Evolutionary conservation across 2,113 vertebrate genomes (phyloP).

Genomic region (Neolamprologus ventralis): DNA sequence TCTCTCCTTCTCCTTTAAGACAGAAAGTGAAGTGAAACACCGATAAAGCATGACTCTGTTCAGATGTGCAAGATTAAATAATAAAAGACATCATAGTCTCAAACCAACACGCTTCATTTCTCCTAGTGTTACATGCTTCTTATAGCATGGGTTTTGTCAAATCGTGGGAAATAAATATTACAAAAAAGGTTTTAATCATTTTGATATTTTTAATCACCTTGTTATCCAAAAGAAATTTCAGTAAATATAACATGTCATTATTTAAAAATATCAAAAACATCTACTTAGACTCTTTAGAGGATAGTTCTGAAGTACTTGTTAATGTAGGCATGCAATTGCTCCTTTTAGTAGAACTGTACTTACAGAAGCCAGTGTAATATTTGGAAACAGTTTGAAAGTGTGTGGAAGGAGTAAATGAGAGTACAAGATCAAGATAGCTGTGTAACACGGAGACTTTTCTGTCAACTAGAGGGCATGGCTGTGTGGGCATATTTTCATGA

Average conservation of each 20-base stretch:
- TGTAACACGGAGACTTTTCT: constrained; percentile 7
- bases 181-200: not conserved
- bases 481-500: constrained; percentile 57
- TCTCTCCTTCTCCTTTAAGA: not conserved
- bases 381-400: not conserved
- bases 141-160: not conserved
- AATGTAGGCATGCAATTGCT: not conserved
- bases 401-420: not conserved
- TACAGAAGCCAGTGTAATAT: not conserved
- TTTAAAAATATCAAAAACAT: not conserved
- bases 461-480: constrained; percentile 27
- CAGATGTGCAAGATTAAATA: not conserved
- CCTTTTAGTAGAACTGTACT: not conserved
- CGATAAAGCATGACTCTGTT: not conserved
- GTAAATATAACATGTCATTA: not conserved
- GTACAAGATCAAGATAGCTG: not conserved
- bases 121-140: not conserved
- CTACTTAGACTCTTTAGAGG: not conserved
- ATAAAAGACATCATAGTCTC: not conserved
- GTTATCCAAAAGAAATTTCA: not conserved
- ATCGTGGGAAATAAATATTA: not conserved
- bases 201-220: not conserved
- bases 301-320: not conserved
- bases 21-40: not conserved
- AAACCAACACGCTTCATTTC: not conserved